Base-by-base conservation (phyloP, 2,888 invertebrate species). In the Apamea crenata region DNA sequence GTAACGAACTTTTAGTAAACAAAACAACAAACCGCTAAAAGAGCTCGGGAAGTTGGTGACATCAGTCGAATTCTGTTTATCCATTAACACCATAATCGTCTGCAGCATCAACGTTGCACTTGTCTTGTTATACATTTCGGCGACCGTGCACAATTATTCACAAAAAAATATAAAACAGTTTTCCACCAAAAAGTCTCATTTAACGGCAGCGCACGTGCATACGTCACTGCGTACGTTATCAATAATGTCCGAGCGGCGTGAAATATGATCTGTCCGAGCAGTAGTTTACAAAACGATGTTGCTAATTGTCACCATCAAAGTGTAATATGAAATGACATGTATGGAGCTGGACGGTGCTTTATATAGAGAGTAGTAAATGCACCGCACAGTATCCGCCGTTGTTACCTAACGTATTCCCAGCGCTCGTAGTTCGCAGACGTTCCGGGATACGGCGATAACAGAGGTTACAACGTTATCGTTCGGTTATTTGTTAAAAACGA, bases 81-180 rank as follows among this genome's bases (percentile, higher is more conserved):
- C 95, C 96, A 97, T 96, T 83, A 97, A 91, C 80, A 97, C 95
- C 95, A 97, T 96, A 74, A 97, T 96, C 47, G 97, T 97, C 84
- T 97, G 97, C 80, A 97, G 93, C 97, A 97, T 96, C 85, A 97
- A 88, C 70, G 96, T 95, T 3, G 97, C 96, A 95, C 96, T 96
- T 25, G 97, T 97, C 82, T 91, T 94, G 88, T 97, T 97, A 89
- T 94, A 93, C 97, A 97, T 97, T 87, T 90, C 91, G 77, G 77
- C 83, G 82, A 79, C 75, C 74, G 81, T 77, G 69, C 77, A 86
- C 84, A 81, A 84, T 72, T 79, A 74, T 77, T 86, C 84, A 88
- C 87, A 78, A 77, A 74, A 74, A 84, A 83, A 82, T 71, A 84
- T 29, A 87, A 76, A 75, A 78, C 32, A 36, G 59, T 74, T 59